Base-by-base conservation (phyloP, 1,140 invertebrate species). In the Bombus breviceps region DNA sequence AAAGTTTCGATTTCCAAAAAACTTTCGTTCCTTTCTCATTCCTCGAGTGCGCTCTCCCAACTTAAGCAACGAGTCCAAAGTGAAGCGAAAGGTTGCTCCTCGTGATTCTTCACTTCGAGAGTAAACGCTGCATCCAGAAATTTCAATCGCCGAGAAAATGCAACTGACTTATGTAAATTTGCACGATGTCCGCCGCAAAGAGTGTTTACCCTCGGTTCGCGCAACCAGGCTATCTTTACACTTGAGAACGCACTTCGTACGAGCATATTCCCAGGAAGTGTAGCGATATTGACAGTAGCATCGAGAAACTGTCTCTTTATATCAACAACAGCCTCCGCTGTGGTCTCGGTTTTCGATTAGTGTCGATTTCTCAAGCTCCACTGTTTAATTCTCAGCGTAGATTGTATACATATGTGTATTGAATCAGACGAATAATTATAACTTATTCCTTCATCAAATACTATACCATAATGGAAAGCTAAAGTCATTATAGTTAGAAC, bases 91-190 rank as follows among this genome's bases (percentile, higher is more conserved):
- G 12, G 43, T 28, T 22, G 22, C 22, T 5, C 0, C 47, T 39
- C 28, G 25, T 25, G 64, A 68, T 82, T 32, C 66, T 57, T 37
- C 53, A 15, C 74, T 76, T 32, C 74, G 47, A 59, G 32, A 39
- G 69, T 72, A 64, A 83, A 82, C 53, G 57, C 28, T 13, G 78
- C 69, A 41, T 73, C 69, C 59, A 81, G 69, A 81, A 81, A 81
- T 85, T 81, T 81, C 83, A 81, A 74, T 81, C 57, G 83, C 43
- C 59, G 83, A 57, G 83, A 85, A 81, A 85, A 85, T 68, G 77
- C 78, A 74, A 68, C 71, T 78, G 83, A 81, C 78, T 85, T 85
- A 81, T 85, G 83, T 68, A 85, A 85, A 85, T 85, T 85, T 85
- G 71, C 83, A 41, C 83, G 47, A 37, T 73, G 59, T 68, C 57